Evolutionary conservation across 2,888 invertebrate genomes (phyloP), one percentile per base, ranked within the genome.

Genomic region (Dicycla oo): DNA sequence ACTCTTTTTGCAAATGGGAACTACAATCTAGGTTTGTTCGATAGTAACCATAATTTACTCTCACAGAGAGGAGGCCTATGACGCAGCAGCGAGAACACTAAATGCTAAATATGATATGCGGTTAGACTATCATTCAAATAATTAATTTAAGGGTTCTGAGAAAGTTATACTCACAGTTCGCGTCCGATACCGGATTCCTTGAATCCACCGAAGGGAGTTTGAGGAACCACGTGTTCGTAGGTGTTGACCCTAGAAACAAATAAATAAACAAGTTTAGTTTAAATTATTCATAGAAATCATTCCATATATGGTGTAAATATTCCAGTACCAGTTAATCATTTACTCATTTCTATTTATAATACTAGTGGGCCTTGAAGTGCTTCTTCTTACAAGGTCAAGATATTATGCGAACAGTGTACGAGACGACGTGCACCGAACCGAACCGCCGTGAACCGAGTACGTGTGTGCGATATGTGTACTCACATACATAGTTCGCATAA

Each of bases 201-300:
- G 93, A 97, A 99, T 56, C 99, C 99, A 68, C 99, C 99, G 91
- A 99, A 99, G 20, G 99, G 98, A 56, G 98, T 97, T 91, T 98
- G 98, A 2, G 97, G 95, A 18, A 96, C 92, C 3, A 97, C 96
- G 64, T 97, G 96, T 86, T 98, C 97, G 87, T 98, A 98, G 64
- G 97, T 97, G 92, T 98, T 98, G 7, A 98, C 96, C 98, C 98
- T 96, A 84, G 34, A 89, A 89, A 63, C 2, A 54, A n/a, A 38
- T 20, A 43, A 38, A 53, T 30, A 51, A 56, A 43, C 26, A 75
- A 3, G 72, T 30, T 47, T n/a, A 72, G 13, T n/a, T 70, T 53
- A 34, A 34, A 34, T 53, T 51, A 20, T 69, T 65, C 23, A 65
- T 26, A 49, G 10, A 38, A 26, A 13, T 8, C n/a, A 13, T 7